These are phyloP conservation scores for Villa cingulata DNA, from an alignment of 2,888 invertebrate genomes.

Conservation along the genomic window DNA sequence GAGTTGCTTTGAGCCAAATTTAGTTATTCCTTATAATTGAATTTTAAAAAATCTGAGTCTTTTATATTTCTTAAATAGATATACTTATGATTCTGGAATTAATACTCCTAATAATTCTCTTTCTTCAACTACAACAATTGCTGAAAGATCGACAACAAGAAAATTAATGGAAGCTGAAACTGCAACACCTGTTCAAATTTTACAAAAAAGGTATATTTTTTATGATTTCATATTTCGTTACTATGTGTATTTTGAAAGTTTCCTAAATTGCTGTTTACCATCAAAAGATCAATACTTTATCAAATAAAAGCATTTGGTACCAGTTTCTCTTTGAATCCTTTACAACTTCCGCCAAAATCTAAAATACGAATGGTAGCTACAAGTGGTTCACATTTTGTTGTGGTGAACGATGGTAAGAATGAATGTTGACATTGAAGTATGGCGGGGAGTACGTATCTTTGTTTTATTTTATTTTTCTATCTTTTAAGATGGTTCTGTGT, in stretches of 20 bases:
- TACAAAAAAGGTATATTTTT: constrained; percentile 25
- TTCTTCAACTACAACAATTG: constrained; percentile 15
- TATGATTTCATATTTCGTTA: neutral
- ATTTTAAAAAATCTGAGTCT: no score
- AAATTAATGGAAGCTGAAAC: constrained; percentile 33
- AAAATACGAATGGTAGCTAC: constrained; percentile 41
- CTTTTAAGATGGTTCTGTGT: constrained; percentile 43
- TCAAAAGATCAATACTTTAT: constrained; percentile 44
- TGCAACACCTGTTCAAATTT: constrained; percentile 25
- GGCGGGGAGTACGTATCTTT: neutral
- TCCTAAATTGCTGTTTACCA: neutral
- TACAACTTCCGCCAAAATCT: constrained; percentile 42
- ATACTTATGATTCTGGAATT: constrained; percentile 28
- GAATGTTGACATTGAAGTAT: neutral
- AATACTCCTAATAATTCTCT: constrained; percentile 16
- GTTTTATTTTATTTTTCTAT: constrained; percentile 5
- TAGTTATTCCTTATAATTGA: no score
- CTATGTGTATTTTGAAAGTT: no score
- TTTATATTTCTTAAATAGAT: no score
- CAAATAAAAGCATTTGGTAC: constrained; percentile 41
- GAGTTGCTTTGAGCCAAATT: no score
- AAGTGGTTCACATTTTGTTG: constrained; percentile 44
- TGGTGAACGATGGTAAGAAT: constrained; percentile 39
- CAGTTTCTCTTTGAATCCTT: constrained; percentile 39
- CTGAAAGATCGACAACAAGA: constrained; percentile 29